A percentile compares a stretch with the other conserved stretches of the same genome.
phyloP scores from a whole-genome alignment of 2,113 vertebrate genomes.

The Heterochromis multidens region DNA sequence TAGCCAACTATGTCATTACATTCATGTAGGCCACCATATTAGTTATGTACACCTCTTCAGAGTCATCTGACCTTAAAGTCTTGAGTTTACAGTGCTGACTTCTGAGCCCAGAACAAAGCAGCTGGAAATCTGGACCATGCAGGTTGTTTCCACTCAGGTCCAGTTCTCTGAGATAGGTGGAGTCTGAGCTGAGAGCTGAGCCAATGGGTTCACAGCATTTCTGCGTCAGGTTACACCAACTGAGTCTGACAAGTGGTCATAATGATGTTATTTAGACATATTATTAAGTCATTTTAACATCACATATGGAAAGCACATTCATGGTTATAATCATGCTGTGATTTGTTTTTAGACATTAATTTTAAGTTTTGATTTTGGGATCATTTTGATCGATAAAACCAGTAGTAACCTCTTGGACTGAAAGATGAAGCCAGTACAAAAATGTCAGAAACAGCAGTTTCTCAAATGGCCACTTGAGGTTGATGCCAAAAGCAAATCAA shows the following conservation, averaged over 20 bases:
- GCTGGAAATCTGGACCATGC: slow-evolving; percentile 12
- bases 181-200: slow-evolving; percentile 12
- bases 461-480: not conserved
- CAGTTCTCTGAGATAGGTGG: slow-evolving; percentile 19
- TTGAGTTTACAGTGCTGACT: slow-evolving; percentile 20
- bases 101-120: slow-evolving; percentile 20
- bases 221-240: slow-evolving; percentile 26
- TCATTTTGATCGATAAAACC: not conserved
- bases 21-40: not conserved
- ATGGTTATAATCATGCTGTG: not conserved
- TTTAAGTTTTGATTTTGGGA: not conserved
- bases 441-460: not conserved
- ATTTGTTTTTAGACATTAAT: not conserved
- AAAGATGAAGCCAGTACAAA: not conserved
- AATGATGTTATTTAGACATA: not conserved
- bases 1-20: not conserved
- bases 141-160: slow-evolving; percentile 42
- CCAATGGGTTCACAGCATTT: slow-evolving; percentile 21
- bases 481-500: not conserved
- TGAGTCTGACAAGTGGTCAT: slow-evolving; percentile 4
- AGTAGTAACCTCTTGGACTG: not conserved
- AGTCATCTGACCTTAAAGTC: slow-evolving; percentile 19
- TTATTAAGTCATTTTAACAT: not conserved
- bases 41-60: not conserved
- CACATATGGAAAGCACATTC: not conserved